phyloP scores from a whole-genome alignment of 2,113 vertebrate genomes.

The Dipodomys stephensi region DNA sequence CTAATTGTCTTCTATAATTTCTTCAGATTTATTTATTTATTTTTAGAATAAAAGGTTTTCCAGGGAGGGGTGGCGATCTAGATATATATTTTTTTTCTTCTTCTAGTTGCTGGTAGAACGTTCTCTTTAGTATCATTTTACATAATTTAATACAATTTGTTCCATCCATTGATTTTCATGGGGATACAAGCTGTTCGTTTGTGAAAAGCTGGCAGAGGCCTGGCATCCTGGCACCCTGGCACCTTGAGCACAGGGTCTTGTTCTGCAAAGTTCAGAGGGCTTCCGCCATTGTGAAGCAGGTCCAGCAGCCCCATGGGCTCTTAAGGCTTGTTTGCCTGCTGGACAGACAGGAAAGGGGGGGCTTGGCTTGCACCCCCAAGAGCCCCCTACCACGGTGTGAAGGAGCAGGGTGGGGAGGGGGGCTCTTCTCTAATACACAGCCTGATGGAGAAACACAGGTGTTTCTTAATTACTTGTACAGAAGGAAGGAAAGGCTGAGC shows the following conservation, averaged over 20 bases:
- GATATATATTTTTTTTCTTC: constrained; percentile 57
- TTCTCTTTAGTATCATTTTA: constrained; percentile 92
- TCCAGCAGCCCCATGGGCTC: background rate
- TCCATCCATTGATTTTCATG: constrained; percentile 94
- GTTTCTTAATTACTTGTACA: constrained; percentile 86
- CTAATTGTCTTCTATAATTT: constrained; percentile 80
- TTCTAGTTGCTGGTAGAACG: constrained; percentile 86
- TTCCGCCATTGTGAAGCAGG: constrained; percentile 82
- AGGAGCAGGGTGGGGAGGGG: background rate
- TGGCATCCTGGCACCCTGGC: constrained; percentile 84
- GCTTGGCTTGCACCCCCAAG: background rate
- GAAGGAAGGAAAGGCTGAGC: constrained; percentile 78
- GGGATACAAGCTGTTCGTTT: constrained; percentile 93
- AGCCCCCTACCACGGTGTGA: background rate
- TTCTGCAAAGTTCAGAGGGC: constrained; percentile 81
- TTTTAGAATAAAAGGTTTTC: constrained; percentile 82
- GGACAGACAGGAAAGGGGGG: background rate
- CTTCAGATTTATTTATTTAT: constrained; percentile 81
- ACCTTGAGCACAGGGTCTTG: constrained; percentile 77
- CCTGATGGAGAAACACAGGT: constrained; percentile 83
- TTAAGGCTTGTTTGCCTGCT: background rate
- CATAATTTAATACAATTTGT: constrained; percentile 95
- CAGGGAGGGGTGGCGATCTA: constrained; percentile 72
- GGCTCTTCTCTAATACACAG: constrained; percentile 4
- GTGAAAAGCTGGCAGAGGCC: constrained; percentile 89